These are phyloP conservation scores for Buteo buteo DNA, from an alignment of 2,113 vertebrate genomes.

Conservation along the genomic window DNA sequence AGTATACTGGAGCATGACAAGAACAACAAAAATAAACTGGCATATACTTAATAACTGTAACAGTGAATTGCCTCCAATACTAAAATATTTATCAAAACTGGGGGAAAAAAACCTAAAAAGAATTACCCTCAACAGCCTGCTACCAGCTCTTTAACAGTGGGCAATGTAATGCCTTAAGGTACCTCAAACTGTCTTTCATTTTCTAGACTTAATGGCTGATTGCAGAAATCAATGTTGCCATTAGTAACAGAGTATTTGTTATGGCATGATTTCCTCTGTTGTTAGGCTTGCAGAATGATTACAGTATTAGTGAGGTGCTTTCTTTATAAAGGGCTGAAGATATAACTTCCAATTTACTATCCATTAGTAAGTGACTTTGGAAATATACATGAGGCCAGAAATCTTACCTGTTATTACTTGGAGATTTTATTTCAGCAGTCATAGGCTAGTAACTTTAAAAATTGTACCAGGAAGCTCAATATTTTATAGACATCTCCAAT, in stretches of 20 bases:
- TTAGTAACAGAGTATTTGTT: slow-evolving; percentile 86
- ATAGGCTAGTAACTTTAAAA: slow-evolving; percentile 42
- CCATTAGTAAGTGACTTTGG: slow-evolving; percentile 73
- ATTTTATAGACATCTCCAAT: slow-evolving; percentile 63
- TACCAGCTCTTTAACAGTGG: slow-evolving; percentile 72
- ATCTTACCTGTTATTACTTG: slow-evolving; percentile 68
- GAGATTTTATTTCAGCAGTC: slow-evolving; percentile 63
- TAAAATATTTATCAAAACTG: slow-evolving; percentile 53
- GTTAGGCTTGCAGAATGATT: slow-evolving; percentile 79
- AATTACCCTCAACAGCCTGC: slow-evolving; percentile 61
- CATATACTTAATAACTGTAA: slow-evolving; percentile 55
- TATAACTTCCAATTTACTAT: slow-evolving; percentile 74
- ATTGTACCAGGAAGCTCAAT: slow-evolving; percentile 66
- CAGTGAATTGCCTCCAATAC: slow-evolving; percentile 36
- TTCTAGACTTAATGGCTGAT: slow-evolving; percentile 83
- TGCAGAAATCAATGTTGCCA: slow-evolving; percentile 86
- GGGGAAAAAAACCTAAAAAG: not conserved
- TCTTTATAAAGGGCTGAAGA: slow-evolving; percentile 73
- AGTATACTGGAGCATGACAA: slow-evolving; percentile 58
- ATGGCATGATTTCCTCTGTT: slow-evolving; percentile 82
- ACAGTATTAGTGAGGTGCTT: slow-evolving; percentile 78
- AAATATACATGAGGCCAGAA: slow-evolving; percentile 67
- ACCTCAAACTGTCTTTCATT: slow-evolving; percentile 81
- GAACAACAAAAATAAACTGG: slow-evolving; percentile 62
- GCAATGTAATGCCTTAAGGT: slow-evolving; percentile 75